Evolutionary conservation across 2,797 vertebrate species (phyloP), one percentile per base, ranked within the genome.

Genomic region (Jordanella pulchra): DNA sequence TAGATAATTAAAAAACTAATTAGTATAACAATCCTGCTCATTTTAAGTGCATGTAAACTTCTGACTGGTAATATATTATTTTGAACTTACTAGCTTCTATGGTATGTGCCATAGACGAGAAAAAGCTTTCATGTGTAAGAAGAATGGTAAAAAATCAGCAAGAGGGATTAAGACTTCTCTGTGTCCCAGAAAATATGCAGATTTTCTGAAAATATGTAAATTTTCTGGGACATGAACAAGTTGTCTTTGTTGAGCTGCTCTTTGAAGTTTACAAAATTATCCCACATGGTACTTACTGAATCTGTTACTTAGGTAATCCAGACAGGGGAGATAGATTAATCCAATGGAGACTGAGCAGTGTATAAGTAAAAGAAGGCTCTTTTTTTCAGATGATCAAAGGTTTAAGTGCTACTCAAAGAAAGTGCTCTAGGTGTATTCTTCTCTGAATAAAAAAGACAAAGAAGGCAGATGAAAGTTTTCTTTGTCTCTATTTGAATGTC

Each of bases 191-290:
- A 91, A 87, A 89, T 88, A 89, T 89, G 87, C 39, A 84, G 79
- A 86, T 87, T 14, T 27, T 27, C 30, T 71, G 42, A 71, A 84
- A 88, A 84, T 87, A 87, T 90, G 86, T 70, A 84, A 84, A 90
- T 89, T 73, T 80, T 78, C 74, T 60, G 58, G 70, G 80, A 71
- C 65, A 56, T 25, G 69, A 82, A 67, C 54, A 72, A 72, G 69
- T 84, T 65, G 35, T 80, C 68, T 47, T 86, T 85, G 78, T 84
- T 0, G 0, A 76, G 74, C 61, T 39, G 75, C 73, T 81, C 87
- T 92, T 90, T 90, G 90, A 92, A 90, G 90, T 86, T 86, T 75
- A 80, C 81, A 69, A 85, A 89, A 89, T 90, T 66, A 84, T 84
- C 84, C 80, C 73, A 77, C 68, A 80, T 79, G 63, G 53, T 84